These are phyloP conservation scores for Fregata magnificens DNA, from an alignment of 2,113 vertebrate genomes.

Conservation along the genomic window DNA sequence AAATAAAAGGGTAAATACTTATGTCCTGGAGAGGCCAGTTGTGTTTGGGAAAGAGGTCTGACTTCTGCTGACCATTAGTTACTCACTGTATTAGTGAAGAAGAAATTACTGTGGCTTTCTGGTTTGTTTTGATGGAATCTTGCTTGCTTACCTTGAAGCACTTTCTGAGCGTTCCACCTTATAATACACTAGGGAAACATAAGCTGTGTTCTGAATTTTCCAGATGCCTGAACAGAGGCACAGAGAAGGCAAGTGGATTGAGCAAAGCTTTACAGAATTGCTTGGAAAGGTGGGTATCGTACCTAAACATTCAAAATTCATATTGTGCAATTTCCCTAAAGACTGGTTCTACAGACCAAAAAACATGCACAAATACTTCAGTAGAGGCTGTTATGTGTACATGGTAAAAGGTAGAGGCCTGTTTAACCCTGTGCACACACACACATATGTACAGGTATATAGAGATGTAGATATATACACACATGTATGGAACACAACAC, in stretches of 20 bases:
- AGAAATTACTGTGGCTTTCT: neutral
- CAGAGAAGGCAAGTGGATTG: neutral
- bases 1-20: neutral
- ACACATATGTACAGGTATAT: fast-evolving
- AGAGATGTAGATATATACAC: fast-evolving
- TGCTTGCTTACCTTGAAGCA: neutral
- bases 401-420: neutral
- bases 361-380: neutral
- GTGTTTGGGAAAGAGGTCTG: neutral
- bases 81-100: neutral
- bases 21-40: neutral
- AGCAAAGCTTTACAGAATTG: neutral
- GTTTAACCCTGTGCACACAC: neutral
- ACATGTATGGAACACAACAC: neutral
- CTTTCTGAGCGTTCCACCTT: neutral
- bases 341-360: neutral
- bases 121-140: neutral
- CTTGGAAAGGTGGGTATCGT: neutral
- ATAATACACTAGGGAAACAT: neutral
- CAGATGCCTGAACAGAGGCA: neutral
- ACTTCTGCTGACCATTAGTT: neutral
- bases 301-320: neutral
- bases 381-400: neutral
- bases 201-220: neutral
- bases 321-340: neutral